Base-by-base conservation (phyloP, 2,888 invertebrate genomes). In the Tachina grossa region DNA sequence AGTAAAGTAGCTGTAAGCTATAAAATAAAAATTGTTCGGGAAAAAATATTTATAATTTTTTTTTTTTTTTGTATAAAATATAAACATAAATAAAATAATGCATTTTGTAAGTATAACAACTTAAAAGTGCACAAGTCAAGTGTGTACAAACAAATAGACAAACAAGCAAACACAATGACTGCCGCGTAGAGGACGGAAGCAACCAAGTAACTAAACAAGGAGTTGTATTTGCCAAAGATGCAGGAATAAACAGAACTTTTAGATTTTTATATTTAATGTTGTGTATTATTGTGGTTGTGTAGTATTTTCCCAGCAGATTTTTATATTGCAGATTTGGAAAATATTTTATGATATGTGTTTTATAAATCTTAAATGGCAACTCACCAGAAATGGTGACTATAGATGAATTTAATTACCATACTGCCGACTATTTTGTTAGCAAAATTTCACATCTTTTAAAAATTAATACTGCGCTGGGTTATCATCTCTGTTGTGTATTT, bases 111-210 rank as follows among this genome's bases (percentile, higher is more conserved):
- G 78, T 78, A 82, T 79, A 85, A 83, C 85, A 85, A 85, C 85
- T 85, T 85, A 74, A 81, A 85, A 85, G 85, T 85, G 85, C 83
- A 85, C 83, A 85, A 85, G 85, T 83, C 85, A 85, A 85, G 85
- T 76, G 80, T 79, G 83, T 45, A 72, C 66, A 82, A 66, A 78
- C 71, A 77, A 65, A 74, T 55, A 66, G 59, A 72, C 68, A 74
- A 72, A 55, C 83, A 69, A 63, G 61, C 45, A 14, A 59, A 68
- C 77, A 66, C 51, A 78, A 59, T 72, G 43, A 66, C 59, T 68
- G 49, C 39, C 22, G 47, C 66, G 16, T 53, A 51, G 19, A 75
- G 63, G 41, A 43, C n/a, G 61, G 55, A 71, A 83, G 79, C 53
- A 74, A 51, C 57, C 16, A 74, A 81, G 59, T 53, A 53, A 66